Evolutionary conservation across 2,888 invertebrate species (phyloP), one percentile per base, ranked within the genome.

Genomic region (Leptogaster cylindrica): DNA sequence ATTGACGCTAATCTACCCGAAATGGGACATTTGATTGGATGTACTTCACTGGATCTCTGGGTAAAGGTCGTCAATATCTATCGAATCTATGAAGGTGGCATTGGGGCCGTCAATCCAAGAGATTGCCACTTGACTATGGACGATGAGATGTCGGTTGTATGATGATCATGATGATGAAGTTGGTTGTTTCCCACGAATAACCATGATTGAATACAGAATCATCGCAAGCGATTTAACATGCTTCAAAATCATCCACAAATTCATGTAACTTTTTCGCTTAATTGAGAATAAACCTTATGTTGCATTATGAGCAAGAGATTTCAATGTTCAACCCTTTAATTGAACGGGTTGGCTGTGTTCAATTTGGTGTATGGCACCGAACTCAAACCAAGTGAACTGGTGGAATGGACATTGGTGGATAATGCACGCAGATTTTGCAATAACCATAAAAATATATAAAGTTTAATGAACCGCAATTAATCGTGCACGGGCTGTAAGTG

Each of bases 391-490:
- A 7, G 14, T 14, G 28, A 12, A 51, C n/a, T 33, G 33, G 33
- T 33, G 8, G 8, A 1, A n/a, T 8, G 33, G 33, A 2, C 8
- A 33, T 7, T 31, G 31, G 1, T 33, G 33, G 8, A n/a, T n/a
- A 33, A 33, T n/a, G n/a, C 41, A 61, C 33, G 16, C 12, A 33
- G 16, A 27, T 23, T 55, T 61, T 16, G 28, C 61, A 61, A 61
- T 61, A 61, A 61, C 61, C 61, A 61, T 61, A 61, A 61, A 61
- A 61, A 33, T 61, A 44, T 44, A 79, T 78, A 77, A 79, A 79
- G 77, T 78, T 78, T 77, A 79, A 79, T 79, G 79, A 78, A 79
- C 77, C 77, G 77, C 79, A 79, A 79, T 79, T 79, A 79, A 79
- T 79, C 77, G 77, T 78, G 76, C 77, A 78, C 75, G 71, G 77